A percentile compares a stretch with the other conserved stretches of the same genome.
phyloP scores from a whole-genome alignment of 2,113 vertebrate species.

The Oreotrochilus melanogaster region DNA sequence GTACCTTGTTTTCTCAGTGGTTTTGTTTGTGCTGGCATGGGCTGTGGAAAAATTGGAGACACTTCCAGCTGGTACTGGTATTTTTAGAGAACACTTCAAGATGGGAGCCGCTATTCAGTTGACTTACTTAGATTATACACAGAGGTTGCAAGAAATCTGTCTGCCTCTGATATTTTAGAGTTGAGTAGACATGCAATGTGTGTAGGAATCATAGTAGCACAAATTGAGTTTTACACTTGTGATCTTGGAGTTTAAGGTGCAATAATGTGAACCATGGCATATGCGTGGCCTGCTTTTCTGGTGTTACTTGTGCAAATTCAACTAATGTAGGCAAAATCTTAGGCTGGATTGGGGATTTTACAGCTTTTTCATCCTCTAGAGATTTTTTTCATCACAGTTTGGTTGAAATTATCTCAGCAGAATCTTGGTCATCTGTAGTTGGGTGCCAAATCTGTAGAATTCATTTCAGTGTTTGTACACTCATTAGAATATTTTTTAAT shows the following conservation, averaged over 20 bases:
- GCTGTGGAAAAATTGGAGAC: background rate
- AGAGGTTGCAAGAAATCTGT: background rate
- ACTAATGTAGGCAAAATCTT: background rate
- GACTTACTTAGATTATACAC: background rate
- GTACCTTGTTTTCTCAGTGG: background rate
- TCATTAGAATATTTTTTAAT: background rate
- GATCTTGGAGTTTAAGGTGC: background rate
- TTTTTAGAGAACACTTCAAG: background rate
- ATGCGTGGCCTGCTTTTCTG: background rate
- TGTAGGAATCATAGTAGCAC: background rate
- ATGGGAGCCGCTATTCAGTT: background rate
- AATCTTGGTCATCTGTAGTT: background rate
- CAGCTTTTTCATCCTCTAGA: background rate
- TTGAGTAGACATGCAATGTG: background rate
- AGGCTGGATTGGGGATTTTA: background rate
- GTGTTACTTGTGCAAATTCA: background rate
- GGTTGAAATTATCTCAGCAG: background rate
- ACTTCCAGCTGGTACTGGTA: fast-evolving
- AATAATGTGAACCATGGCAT: background rate
- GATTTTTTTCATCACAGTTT: background rate
- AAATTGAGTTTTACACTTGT: background rate
- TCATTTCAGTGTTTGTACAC: background rate
- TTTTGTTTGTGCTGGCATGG: background rate
- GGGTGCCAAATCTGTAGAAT: background rate
- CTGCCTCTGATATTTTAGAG: background rate